Evolutionary conservation across 1,140 invertebrate species (phyloP).

Genomic region (Trichonephila clavata): DNA sequence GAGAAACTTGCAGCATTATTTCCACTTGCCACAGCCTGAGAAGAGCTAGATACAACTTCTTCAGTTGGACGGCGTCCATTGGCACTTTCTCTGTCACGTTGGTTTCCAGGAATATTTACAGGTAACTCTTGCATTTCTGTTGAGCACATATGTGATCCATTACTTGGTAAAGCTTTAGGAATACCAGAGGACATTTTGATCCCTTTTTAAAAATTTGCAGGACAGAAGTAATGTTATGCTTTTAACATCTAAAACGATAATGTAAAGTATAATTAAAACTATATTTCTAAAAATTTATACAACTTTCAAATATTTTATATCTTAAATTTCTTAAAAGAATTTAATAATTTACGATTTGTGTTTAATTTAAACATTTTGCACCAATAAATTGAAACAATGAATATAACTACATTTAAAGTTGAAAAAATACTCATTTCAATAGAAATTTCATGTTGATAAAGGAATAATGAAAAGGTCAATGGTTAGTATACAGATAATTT

Average conservation of each 20-base stretch:
- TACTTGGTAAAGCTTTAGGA: conserved; percentile 58
- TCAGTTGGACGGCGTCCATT: conserved; percentile 43
- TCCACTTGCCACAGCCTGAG: not conserved
- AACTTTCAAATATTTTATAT: too few relatives aligned
- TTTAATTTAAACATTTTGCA: too few relatives aligned
- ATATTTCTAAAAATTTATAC: too few relatives aligned
- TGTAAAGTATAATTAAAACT: not conserved
- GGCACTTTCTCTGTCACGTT: conserved; percentile 70
- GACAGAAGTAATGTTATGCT: not conserved
- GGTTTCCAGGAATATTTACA: conserved; percentile 75
- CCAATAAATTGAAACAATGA: too few relatives aligned
- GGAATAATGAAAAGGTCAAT: too few relatives aligned
- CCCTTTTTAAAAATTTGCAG: not conserved
- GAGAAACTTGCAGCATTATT: conserved; percentile 64
- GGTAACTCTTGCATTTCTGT: conserved; percentile 67
- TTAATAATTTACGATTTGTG: too few relatives aligned
- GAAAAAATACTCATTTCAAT: too few relatives aligned
- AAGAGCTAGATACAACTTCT: not conserved
- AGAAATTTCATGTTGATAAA: too few relatives aligned
- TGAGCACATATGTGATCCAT: conserved; percentile 70
- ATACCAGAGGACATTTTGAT: conserved; percentile 68
- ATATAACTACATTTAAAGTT: too few relatives aligned
- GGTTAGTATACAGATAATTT: too few relatives aligned
- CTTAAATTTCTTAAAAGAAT: too few relatives aligned
- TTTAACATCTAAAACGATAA: not conserved